Percentiles rank a stretch among this genome's conserved stretches.
These are phyloP conservation scores for Diadromus collaris DNA, from an alignment of 2,888 invertebrate species.

Conservation along the genomic window DNA sequence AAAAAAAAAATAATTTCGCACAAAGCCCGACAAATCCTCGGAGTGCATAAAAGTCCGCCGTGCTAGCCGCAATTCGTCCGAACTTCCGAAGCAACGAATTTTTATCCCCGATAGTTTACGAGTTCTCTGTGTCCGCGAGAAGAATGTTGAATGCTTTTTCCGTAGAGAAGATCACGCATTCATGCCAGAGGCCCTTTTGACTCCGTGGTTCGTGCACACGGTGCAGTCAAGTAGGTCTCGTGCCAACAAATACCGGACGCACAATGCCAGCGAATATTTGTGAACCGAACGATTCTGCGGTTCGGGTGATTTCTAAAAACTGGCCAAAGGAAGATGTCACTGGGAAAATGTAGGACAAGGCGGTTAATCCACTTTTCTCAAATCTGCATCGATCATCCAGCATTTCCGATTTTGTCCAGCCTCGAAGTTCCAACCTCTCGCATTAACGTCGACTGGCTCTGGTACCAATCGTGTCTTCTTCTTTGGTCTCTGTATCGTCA, in stretches of 20 bases:
- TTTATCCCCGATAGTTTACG: slow-evolving; percentile 32
- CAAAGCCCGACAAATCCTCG: slow-evolving; percentile 41
- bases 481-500: slow-evolving; percentile 12
- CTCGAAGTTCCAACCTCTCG: background rate
- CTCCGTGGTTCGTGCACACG: slow-evolving; percentile 3
- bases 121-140: background rate
- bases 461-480: slow-evolving; percentile 3
- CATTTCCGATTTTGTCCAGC: background rate
- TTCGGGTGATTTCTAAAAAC: background rate
- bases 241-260: slow-evolving; percentile 1
- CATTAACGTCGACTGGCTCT: background rate
- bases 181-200: slow-evolving; percentile 30
- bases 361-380: slow-evolving; percentile 43
- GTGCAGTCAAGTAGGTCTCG: background rate
- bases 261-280: slow-evolving; percentile 4
- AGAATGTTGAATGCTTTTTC: too few relatives aligned
- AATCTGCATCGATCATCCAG: slow-evolving; percentile 47
- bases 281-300: background rate
- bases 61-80: slow-evolving; percentile 22
- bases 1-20: slow-evolving; percentile 25
- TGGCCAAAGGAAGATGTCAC: background rate
- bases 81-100: slow-evolving; percentile 23
- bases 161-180: slow-evolving; percentile 6
- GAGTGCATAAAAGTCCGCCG: background rate
- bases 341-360: slow-evolving; percentile 20